Evolutionary conservation across 2,113 vertebrate genomes (phyloP), one percentile per base, ranked within the genome.

Genomic region (Hiodon alosoides): DNA sequence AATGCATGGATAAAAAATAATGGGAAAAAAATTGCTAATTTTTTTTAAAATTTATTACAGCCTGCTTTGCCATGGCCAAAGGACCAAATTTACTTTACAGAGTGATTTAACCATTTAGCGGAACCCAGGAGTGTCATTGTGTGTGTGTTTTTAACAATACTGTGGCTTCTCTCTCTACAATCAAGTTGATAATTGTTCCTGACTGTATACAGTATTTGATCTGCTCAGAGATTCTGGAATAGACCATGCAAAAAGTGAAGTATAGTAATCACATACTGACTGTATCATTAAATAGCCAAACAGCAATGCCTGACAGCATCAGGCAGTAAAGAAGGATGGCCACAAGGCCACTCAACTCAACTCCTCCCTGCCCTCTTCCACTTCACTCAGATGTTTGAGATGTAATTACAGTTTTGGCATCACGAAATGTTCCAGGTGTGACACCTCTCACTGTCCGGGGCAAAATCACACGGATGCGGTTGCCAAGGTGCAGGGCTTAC

Each of bases 261-360:
- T 95, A 95, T 95, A 94, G 95, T 94, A 97, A 95, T 94, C 95
- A 94, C 94, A 95, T 93, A 95, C 92, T 95, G 92, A 92, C 94
- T 93, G 95, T 93, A 95, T 95, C 94, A 95, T 95, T 94, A 96
- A 95, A 93, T 95, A 96, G 94, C 94, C 94, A 92, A 94, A 94
- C 94, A 93, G 93, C 94, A 95, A 95, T 94, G 91, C 94, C 91
- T 93, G 91, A 92, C 76, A 86, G 95, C 95, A 94, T 89, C 87
- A 84, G 93, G 95, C 93, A 82, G 87, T 92, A 85, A 93, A 94
- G 95, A 94, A 93, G 94, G 95, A 95, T 91, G 92, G 92, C 94
- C 91, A 93, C 93, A 91, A 95, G 91, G 95, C 92, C 93, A 94
- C 95, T 92, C 91, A 94, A 94, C 94, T 94, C 92, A 86, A 86